Percentiles rank a stretch among this genome's conserved stretches.
phyloP scores from a whole-genome alignment of 2,888 invertebrate genomes.

The Pyrrhosoma nymphula region DNA sequence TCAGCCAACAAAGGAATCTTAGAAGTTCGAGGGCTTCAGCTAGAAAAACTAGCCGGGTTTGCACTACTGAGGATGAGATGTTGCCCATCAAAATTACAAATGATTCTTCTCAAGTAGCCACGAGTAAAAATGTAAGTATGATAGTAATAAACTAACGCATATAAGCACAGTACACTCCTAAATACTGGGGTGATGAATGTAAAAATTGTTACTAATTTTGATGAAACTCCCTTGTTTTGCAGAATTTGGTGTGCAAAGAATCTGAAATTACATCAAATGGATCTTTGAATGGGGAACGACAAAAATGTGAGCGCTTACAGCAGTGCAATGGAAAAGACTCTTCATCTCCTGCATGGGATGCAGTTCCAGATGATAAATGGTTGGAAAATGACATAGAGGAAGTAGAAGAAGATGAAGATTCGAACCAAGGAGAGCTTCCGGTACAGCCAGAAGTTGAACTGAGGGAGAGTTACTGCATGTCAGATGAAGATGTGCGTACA shows the following conservation, averaged over 20 bases:
- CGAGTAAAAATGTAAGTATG: background rate
- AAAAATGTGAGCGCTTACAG: background rate
- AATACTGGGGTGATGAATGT: no score
- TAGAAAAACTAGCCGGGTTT: background rate
- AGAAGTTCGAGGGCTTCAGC: constrained; percentile 29
- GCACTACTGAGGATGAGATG: background rate
- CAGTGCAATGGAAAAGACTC: background rate
- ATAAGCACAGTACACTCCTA: no score
- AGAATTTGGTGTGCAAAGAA: background rate
- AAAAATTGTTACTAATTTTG: no score
- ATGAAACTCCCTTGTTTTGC: background rate
- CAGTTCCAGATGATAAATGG: constrained; percentile 54
- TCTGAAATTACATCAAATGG: background rate
- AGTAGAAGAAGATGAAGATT: constrained; percentile 50
- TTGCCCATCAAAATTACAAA: background rate
- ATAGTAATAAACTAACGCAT: no score
- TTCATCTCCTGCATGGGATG: background rate
- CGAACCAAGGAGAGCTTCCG: background rate
- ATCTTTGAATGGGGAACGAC: background rate
- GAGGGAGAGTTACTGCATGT: background rate
- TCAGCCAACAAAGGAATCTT: background rate
- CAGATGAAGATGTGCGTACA: background rate
- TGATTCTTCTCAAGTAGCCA: background rate
- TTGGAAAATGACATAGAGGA: constrained; percentile 58
- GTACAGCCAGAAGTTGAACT: background rate